Percentiles rank a stretch among this genome's conserved stretches.
These are phyloP conservation scores for Anniella stebbinsi DNA, from an alignment of 2,797 vertebrate species.

Conservation along the genomic window DNA sequence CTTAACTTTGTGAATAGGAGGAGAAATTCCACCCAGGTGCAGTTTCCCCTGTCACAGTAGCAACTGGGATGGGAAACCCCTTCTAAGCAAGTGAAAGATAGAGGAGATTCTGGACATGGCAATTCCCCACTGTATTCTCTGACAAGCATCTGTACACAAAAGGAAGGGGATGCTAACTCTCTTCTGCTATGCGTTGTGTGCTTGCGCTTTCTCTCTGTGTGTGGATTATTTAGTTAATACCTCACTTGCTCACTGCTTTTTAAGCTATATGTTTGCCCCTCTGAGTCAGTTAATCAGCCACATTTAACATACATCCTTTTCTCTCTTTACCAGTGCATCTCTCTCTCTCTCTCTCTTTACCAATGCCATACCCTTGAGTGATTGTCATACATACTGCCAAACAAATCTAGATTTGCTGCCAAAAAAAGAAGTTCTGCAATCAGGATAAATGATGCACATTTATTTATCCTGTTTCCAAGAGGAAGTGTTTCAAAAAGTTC, in stretches of 20 bases:
- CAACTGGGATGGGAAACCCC: neutral
- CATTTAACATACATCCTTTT: neutral
- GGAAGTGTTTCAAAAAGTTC: neutral
- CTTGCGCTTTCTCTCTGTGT: too few relatives aligned
- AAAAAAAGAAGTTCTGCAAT: conserved; percentile 1
- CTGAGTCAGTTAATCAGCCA: conserved; percentile 8
- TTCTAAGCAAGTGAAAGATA: neutral
- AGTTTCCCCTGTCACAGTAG: neutral
- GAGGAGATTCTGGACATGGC: neutral
- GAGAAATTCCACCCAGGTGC: neutral
- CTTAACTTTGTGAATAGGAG: neutral
- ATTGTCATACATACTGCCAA: neutral
- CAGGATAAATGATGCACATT: neutral
- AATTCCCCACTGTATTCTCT: neutral
- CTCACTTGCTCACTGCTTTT: conserved; percentile 1
- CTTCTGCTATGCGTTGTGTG: neutral
- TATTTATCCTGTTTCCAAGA: neutral
- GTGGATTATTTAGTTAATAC: neutral
- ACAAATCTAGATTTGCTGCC: neutral
- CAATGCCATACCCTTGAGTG: neutral
- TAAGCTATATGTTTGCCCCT: neutral
- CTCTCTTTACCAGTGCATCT: neutral
- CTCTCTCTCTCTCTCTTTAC: neutral
- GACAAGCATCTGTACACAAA: neutral
- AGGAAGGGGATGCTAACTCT: neutral